phyloP scores from a whole-genome alignment of 2,113 vertebrate genomes.

The Isichthys henryi region DNA sequence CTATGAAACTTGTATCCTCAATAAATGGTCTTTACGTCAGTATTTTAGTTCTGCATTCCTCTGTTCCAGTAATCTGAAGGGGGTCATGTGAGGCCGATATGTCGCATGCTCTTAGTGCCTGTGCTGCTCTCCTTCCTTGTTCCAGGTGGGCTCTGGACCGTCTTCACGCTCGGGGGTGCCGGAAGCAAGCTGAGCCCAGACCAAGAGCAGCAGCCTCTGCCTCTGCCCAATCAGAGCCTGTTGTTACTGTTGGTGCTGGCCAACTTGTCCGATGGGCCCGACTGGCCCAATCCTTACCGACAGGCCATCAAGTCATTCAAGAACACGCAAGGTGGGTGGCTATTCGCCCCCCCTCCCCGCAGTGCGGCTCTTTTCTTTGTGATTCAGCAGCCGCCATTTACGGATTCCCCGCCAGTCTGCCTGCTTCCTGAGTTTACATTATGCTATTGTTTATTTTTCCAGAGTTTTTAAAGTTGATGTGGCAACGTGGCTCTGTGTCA shows the following conservation, averaged over 20 bases:
- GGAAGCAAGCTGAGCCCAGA: conserved; percentile 62
- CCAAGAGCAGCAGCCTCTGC: conserved; percentile 77
- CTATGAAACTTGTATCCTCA: neutral
- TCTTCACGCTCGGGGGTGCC: conserved; percentile 83
- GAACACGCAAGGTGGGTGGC: conserved; percentile 86
- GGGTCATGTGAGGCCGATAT: neutral
- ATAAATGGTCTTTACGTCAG: neutral
- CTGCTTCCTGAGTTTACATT: neutral
- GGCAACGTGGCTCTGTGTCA: neutral
- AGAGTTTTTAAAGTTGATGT: conserved; percentile 11
- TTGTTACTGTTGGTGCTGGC: conserved; percentile 83
- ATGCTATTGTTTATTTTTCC: conserved; percentile 14
- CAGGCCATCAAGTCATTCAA: conserved; percentile 89
- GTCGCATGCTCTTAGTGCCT: neutral
- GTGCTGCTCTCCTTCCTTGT: conserved; percentile 24
- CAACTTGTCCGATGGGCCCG: conserved; percentile 82
- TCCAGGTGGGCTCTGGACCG: conserved; percentile 89
- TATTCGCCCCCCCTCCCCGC: neutral
- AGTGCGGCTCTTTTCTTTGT: neutral
- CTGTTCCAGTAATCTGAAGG: neutral
- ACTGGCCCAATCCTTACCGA: conserved; percentile 83
- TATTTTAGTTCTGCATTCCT: neutral
- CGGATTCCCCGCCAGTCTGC: neutral
- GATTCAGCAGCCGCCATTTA: neutral
- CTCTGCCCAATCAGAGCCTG: conserved; percentile 91